Evolutionary conservation across 2,888 invertebrate genomes (phyloP), one percentile per base, ranked within the genome.

Genomic region (Tupiocoris notatus): DNA sequence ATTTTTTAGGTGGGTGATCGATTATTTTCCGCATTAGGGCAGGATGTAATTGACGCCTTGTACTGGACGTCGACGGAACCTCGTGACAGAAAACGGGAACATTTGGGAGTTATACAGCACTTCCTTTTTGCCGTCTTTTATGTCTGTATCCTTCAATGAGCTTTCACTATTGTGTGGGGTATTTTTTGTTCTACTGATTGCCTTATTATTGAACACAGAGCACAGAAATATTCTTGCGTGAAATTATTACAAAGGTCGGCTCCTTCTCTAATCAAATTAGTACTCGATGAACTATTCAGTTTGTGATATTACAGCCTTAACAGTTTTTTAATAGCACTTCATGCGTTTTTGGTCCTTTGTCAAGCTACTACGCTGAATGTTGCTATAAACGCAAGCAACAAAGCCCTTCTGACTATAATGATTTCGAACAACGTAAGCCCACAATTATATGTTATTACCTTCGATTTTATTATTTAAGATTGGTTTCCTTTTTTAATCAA

Each of bases 11-110:
- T 82, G 18, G 81, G 96, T 16, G 99, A 99, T 85, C 88, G 96
- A 79, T 86, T 99, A 80, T 92, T 98, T 83, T 97, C 97, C 76
- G 95, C 96, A 39, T 96, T 97, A 86, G 98, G 98, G 0, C 97
- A 99, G 86, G 99, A 99, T 83, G 95, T 96, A 7, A 92, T 99
- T 79, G 99, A 99, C 87, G 95, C 98, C 1, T 86, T 99, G 62
- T 95, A 98, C 83, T 98, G 98, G 97, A 98, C 98, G 2, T 98
- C 98, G 0, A 97, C 98, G 3, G 98, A 99, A 84, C 95, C 96
- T 0, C 88, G 92, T 81, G 92, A 92, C 73, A 88, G 92, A 77
- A 91, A 92, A 82, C 85, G 92, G 57, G 90, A 93, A 82, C 93
- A 95, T 85, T 87, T 95, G 80, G 96, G 95, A 24, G 89, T 96